phyloP scores from a whole-genome alignment of 35 echinoderm and acorn worm genomes.

The Diadema setosum region DNA sequence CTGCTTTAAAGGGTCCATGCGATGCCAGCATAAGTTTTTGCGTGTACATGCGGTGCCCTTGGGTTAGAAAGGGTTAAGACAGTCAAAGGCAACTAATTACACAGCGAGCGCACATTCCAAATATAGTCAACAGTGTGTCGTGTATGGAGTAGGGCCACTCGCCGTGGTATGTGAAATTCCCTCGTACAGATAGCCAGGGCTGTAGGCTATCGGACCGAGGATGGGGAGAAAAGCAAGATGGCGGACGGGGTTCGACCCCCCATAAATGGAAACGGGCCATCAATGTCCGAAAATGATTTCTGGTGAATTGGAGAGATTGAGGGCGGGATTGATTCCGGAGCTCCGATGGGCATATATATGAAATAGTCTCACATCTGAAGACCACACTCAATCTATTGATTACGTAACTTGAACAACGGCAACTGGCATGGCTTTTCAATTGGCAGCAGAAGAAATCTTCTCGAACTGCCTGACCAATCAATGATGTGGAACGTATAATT shows the following conservation, averaged over 20 bases:
- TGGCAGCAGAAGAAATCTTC: no score
- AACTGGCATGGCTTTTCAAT: no score
- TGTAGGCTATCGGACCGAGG: background rate
- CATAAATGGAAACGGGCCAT: background rate
- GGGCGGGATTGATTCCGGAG: background rate
- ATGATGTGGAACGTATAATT: no score
- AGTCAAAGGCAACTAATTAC: background rate
- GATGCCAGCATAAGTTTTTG: no score
- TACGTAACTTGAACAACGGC: no score
- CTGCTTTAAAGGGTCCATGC: no score
- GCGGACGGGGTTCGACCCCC: background rate
- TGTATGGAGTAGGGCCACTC: background rate
- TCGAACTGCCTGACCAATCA: no score
- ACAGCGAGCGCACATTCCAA: constrained; percentile 12
- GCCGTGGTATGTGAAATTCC: background rate
- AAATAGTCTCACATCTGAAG: no score
- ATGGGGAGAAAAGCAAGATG: background rate
- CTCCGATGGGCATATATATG: background rate
- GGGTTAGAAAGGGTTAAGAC: constrained; percentile 1
- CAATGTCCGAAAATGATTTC: background rate
- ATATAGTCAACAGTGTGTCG: constrained; percentile 3
- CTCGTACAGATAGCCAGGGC: background rate
- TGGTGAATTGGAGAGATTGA: background rate
- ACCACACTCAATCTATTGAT: no score
- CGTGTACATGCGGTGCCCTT: no score